phyloP scores from a whole-genome alignment of 2,797 vertebrate genomes.

The Sebastes kiyomatsui region DNA sequence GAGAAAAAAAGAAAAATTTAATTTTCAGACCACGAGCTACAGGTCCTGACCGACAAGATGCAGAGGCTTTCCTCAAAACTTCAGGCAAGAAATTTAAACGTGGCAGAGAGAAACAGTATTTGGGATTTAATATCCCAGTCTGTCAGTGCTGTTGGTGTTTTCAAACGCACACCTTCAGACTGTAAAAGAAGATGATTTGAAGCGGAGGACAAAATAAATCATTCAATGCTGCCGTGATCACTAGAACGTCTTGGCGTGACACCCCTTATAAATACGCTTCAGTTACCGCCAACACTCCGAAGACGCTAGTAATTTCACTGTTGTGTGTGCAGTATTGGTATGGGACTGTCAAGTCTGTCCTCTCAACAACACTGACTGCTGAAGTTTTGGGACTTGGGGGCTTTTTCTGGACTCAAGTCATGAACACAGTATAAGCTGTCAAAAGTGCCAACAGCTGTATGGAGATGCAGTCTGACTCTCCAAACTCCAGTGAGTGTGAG shows the following conservation, averaged over 20 bases:
- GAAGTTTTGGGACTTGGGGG: conserved; percentile 51
- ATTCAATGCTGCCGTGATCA: background rate
- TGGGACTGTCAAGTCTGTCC: conserved; percentile 45
- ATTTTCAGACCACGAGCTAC: no score
- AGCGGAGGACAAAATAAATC: no score
- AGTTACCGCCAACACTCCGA: background rate
- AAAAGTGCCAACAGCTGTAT: conserved; percentile 63
- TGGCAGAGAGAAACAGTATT: no score
- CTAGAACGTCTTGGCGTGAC: background rate
- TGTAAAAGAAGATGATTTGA: no score
- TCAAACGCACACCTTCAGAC: no score
- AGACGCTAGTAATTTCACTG: background rate
- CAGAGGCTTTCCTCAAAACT: no score
- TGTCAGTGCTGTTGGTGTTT: no score
- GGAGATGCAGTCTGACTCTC: conserved; percentile 43
- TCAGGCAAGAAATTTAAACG: no score
- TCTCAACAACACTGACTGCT: conserved; percentile 42
- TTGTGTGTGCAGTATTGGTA: conserved; percentile 20
- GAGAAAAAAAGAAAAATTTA: no score
- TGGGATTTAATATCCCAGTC: no score
- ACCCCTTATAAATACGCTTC: background rate
- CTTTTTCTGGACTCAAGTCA: conserved; percentile 57
- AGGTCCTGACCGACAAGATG: no score
- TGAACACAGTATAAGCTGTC: conserved; percentile 62
- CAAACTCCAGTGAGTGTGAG: conserved; percentile 25